phyloP scores from a whole-genome alignment of 2,113 vertebrate genomes.

The rat (Rattus norvegicus) region GRCr8 NC_086020.1:153368501-153369000 shows the following conservation, averaged over 20 bases:
- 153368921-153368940: conserved; percentile 87
- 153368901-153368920: conserved; percentile 88
- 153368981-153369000: conserved; percentile 75
- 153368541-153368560: conserved; percentile 14
- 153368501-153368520: conserved; percentile 11
- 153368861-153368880: conserved; percentile 89
- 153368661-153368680: conserved; percentile 60
- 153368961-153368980: conserved; percentile 84
- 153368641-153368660: conserved; percentile 66
- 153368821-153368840: conserved; percentile 89
- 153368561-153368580: conserved; percentile 54
- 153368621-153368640: neutral
- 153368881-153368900: conserved; percentile 81
- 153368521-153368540: conserved; percentile 46
- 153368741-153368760: conserved; percentile 83
- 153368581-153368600: conserved; percentile 43
- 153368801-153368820: conserved; percentile 87
- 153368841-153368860: conserved; percentile 90
- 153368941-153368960: conserved; percentile 86
- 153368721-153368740: conserved; percentile 84
- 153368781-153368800: conserved; percentile 88
- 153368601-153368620: neutral
- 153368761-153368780: conserved; percentile 85
- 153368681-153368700: neutral
- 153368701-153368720: conserved; percentile 64